Conservation (phyloP, 2,797 vertebrate genomes). For the Mormyrus proboscirostris region DNA sequence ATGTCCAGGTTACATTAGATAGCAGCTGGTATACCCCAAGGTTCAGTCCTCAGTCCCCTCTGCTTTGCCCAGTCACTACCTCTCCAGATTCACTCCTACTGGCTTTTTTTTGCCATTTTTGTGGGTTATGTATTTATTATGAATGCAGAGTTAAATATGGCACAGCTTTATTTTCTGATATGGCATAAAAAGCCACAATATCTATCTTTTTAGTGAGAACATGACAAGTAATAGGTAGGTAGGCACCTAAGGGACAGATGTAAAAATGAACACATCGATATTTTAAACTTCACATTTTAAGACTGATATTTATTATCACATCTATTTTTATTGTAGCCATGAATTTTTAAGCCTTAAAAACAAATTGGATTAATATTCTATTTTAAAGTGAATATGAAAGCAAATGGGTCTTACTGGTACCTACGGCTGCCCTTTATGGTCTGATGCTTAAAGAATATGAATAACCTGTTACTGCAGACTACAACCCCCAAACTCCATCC, state of each 20-base stretch:
- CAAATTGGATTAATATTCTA: not conserved
- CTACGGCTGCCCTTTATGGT: not conserved
- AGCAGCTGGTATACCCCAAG: not conserved
- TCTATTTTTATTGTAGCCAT: not conserved
- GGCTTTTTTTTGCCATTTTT: not conserved
- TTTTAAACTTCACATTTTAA: not conserved
- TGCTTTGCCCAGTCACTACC: constrained; percentile 15
- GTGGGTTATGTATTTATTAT: not conserved
- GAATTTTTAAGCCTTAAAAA: not conserved
- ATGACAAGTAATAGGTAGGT: not conserved
- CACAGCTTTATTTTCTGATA: not conserved
- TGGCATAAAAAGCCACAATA: not conserved
- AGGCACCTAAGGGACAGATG: not conserved
- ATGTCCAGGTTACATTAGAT: not conserved
- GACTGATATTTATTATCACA: not conserved
- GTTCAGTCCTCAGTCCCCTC: not conserved
- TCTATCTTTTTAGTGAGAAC: not conserved
- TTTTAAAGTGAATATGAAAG: not conserved
- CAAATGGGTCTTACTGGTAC: not conserved
- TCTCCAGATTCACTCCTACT: not conserved
- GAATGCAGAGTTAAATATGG: not conserved
- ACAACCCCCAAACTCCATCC: not conserved
- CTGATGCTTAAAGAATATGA: not conserved
- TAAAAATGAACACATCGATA: not conserved
- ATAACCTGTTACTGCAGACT: not conserved